A percentile compares a stretch with the other conserved stretches of the same genome.
These are phyloP conservation scores for Mylabris phalerata DNA, from an alignment of 1,140 invertebrate species.

Conservation along the genomic window DNA sequence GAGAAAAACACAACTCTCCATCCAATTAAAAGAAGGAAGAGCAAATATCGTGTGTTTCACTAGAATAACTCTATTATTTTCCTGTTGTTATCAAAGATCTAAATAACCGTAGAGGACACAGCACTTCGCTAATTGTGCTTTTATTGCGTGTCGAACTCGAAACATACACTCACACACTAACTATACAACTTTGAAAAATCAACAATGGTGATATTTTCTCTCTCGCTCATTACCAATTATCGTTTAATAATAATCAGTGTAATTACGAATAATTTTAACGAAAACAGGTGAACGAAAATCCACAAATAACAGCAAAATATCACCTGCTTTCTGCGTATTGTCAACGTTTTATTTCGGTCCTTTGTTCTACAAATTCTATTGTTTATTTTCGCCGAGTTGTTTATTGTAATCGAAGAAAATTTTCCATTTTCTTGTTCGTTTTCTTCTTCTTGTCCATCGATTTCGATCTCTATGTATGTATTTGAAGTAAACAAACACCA, in stretches of 20 bases:
- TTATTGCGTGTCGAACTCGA: conserved; percentile 28
- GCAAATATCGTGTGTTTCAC: conserved; percentile 33
- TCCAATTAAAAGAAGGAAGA: conserved; percentile 35
- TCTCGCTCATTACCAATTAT: no score
- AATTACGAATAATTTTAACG: no score
- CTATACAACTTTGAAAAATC: neutral
- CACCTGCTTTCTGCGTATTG: no score
- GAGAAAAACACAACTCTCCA: neutral
- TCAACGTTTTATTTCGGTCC: no score
- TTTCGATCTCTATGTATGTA: neutral
- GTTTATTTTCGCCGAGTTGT: no score
- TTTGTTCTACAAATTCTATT: no score
- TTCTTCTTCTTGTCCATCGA: neutral
- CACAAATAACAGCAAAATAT: no score
- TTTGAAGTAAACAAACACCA: conserved; percentile 15
- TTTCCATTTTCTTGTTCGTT: conserved; percentile 1
- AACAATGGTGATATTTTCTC: no score
- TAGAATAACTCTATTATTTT: conserved; percentile 37
- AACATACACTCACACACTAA: conserved; percentile 9
- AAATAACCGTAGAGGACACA: conserved; percentile 36
- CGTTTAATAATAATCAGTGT: no score
- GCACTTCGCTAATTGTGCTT: conserved; percentile 31
- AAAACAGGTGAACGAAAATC: no score
- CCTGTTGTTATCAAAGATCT: conserved; percentile 30
- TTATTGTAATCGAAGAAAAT: conserved; percentile 15